Evolutionary conservation across 2,113 vertebrate genomes (phyloP).

Genomic region (Varanus komodoensis): DNA sequence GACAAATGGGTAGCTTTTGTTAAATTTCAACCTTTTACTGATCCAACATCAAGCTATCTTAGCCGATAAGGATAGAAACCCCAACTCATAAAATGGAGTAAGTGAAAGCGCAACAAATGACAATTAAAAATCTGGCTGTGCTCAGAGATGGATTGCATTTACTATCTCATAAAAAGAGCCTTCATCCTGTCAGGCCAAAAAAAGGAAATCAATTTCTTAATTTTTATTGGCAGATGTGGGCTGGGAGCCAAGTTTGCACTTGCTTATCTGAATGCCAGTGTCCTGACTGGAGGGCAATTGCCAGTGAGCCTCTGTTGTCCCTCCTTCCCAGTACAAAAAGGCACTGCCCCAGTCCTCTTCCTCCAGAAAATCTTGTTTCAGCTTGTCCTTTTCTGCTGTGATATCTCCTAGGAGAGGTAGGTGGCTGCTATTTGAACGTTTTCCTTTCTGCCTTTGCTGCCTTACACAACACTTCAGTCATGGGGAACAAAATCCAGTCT

Average conservation of each 20-base stretch:
- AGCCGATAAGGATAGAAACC: slow-evolving; percentile 65
- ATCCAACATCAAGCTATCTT: slow-evolving; percentile 71
- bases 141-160: slow-evolving; percentile 76
- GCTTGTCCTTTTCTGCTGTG: neutral
- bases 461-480: neutral
- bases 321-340: neutral
- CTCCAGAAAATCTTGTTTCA: accelerated
- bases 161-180: slow-evolving; percentile 76
- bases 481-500: neutral
- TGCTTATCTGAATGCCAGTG: neutral
- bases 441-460: neutral
- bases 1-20: neutral
- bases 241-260: slow-evolving; percentile 46
- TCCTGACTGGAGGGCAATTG: slow-evolving; percentile 40
- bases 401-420: neutral
- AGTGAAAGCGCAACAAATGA: slow-evolving; percentile 74
- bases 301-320: accelerated
- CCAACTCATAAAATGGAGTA: slow-evolving; percentile 76
- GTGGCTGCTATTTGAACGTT: neutral
- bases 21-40: slow-evolving; percentile 60
- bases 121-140: slow-evolving; percentile 77
- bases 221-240: slow-evolving; percentile 79
- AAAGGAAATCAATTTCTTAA: slow-evolving; percentile 84
- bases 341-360: neutral
- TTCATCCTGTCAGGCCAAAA: slow-evolving; percentile 77